Evolutionary conservation across 1,140 invertebrate species (phyloP), one percentile per base, ranked within the genome.

Genomic region (Catajapyx aquilonaris): DNA sequence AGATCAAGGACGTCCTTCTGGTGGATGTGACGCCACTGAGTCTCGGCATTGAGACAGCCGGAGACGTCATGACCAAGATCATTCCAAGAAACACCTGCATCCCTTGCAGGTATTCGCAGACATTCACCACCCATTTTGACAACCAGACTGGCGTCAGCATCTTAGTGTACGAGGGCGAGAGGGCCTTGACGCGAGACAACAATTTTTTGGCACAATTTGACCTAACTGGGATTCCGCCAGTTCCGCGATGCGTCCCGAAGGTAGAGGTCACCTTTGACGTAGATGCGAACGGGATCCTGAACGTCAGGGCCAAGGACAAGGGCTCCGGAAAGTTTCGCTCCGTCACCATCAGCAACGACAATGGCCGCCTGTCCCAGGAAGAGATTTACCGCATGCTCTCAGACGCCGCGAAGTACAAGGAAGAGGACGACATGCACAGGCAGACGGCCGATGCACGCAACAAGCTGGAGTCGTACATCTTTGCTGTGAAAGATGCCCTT

Each of bases 211-310:
- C 66, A 21, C 62, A 61, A 44, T 69, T 69, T 46, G 59, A 66
- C 38, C 49, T 69, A 39, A 52, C 53, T n/a, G 65, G 64, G n/a
- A 65, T 69, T 40, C 65, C 65, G 13, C 64, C 65, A 23, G 65
- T 63, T 11, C 65, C 65, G 15, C 44, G 5, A 4, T 4, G 36
- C 7, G 7, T n/a, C 9, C 13, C 20, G 22, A 31, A 22, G 5
- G 17, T 31, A 5, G 21, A 32, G 7, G 53, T 61, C 19, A 86
- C 81, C n/a, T 88, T 87, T 53, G 81, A 87, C 52, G 83, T 87
- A 45, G 81, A 87, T 54, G 81, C 81, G 35, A 28, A 28, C 13
- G 23, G 23, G 7, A 28, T 28, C 23, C 23, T 28, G 23, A 28
- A 28, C 13, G 23, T 28, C 7, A 28, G 7, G 13, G 23, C 23